Evolutionary conservation across 2,888 invertebrate genomes (phyloP), one percentile per base, ranked within the genome.

Genomic region (Acanthopleura granulata): DNA sequence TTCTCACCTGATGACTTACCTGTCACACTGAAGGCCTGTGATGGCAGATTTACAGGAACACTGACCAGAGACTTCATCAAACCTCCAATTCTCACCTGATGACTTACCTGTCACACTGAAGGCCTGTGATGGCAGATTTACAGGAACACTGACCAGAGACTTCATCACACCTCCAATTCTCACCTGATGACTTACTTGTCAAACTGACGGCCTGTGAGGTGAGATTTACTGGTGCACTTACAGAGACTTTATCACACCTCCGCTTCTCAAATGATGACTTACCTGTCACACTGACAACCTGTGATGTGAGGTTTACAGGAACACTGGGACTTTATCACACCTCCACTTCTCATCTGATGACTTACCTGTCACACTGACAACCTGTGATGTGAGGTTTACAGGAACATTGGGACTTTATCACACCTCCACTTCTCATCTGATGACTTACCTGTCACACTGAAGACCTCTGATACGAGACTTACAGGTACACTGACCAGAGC

Each of bases 261-360:
- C 40, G 9, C 9, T 40, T 40, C 40, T 40, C 40, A 40, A 3
- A 3, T 57, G 22, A 57, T 57, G 57, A 75, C 81, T 71, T 73
- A 82, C 83, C 71, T 51, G 22, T 75, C 69, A 72, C 83, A 83
- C 62, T 72, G 66, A 14, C 66, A 74, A 12, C 76, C 57, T n/a
- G n/a, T 22, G 1, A 57, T 57, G 22, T 22, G n/a, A n/a, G 57
- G 78, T n/a, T 62, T 75, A 76, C 86, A 86, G 1, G 73, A 27
- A 74, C 85, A 86, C 76, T 83, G 80, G 78, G n/a, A 57, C 70
- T 73, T 83, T 82, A 76, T 83, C 76, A 76, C 86, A 86, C 3
- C 73, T 72, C 74, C 51, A 73, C 66, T 25, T 69, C 66, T 70
- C 40, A 49, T 18, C 16, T n/a, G n/a, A 61, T 16, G 18, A 77